Percentiles rank a stretch among this genome's conserved stretches.
phyloP scores from a whole-genome alignment of 2,113 vertebrate species.

The Lagenorhynchus albirostris region DNA sequence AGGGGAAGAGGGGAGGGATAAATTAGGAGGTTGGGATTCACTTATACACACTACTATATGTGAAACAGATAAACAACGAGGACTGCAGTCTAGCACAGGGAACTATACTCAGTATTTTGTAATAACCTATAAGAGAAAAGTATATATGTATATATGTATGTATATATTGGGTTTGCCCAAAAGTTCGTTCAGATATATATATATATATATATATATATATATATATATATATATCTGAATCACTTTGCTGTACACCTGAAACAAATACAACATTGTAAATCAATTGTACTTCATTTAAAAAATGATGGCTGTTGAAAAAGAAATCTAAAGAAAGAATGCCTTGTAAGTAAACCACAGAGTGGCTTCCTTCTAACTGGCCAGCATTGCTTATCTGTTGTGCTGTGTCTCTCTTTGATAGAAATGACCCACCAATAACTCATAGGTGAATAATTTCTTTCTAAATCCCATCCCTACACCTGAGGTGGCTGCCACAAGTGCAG shows the following conservation, averaged over 20 bases:
- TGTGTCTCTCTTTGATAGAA: background rate
- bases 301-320: background rate
- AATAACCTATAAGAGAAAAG: background rate
- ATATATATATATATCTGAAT: background rate
- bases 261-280: background rate
- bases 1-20: background rate
- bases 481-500: rapidly evolving
- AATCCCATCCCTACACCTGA: rapidly evolving
- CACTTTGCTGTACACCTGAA: background rate
- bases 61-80: background rate
- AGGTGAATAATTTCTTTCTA: background rate
- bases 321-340: background rate
- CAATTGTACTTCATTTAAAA: background rate
- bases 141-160: background rate
- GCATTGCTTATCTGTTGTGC: rapidly evolving
- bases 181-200: background rate
- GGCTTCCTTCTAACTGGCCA: rapidly evolving
- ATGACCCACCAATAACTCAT: rapidly evolving
- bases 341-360: too few relatives aligned
- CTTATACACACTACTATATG: background rate
- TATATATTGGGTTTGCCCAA: background rate
- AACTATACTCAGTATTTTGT: background rate
- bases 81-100: background rate
- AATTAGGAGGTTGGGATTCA: background rate
- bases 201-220: background rate